Conservation (phyloP, 2,113 vertebrate species). For the Gnathonemus longibarbis region DNA sequence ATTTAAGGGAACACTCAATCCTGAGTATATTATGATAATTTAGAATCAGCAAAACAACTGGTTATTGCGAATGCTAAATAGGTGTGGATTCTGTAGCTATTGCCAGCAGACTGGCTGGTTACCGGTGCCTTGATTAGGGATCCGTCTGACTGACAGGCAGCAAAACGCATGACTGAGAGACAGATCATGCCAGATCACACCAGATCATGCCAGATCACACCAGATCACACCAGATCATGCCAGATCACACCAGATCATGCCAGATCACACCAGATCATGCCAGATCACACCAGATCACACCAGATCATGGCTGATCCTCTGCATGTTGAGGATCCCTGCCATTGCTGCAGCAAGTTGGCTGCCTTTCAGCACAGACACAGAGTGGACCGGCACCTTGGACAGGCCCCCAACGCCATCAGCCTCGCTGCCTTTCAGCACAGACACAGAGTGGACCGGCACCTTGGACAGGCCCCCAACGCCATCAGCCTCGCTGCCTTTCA, state of each 20-base stretch:
- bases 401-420: background rate
- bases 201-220: background rate
- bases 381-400: too few species aligned
- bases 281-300: background rate
- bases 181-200: background rate
- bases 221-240: background rate
- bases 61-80: background rate
- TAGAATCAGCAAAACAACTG: background rate
- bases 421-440: background rate
- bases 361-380: background rate
- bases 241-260: background rate
- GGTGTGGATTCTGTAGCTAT: background rate
- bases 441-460: background rate
- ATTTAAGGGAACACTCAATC: background rate
- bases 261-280: background rate
- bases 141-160: background rate
- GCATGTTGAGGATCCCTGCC: background rate
- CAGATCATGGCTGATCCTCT: background rate
- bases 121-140: background rate
- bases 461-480: background rate
- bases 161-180: background rate
- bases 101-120: background rate
- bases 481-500: background rate
- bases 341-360: too few species aligned
- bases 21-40: background rate